These are phyloP conservation scores for Tyrannus savana DNA, from an alignment of 2,113 vertebrate species.

Conservation along the genomic window DNA sequence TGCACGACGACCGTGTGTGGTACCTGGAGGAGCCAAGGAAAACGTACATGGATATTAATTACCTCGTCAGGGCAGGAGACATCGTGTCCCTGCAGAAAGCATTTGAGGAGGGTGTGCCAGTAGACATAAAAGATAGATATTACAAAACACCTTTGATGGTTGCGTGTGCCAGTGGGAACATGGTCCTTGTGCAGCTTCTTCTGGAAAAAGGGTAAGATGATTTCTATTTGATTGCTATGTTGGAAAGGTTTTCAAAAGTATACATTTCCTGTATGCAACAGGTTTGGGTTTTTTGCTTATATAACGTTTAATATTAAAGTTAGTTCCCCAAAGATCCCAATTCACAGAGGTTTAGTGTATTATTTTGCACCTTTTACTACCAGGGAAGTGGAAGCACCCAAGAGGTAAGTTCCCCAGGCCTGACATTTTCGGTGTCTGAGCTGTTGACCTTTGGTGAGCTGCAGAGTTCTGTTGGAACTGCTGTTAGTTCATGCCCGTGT, in stretches of 20 bases:
- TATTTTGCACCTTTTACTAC: neutral
- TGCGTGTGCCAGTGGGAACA: slow-evolving; percentile 85
- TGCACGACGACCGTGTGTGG: slow-evolving; percentile 90
- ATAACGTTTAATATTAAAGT: neutral
- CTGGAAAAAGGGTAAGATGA: slow-evolving; percentile 82
- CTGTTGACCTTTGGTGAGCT: neutral
- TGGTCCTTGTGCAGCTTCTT: slow-evolving; percentile 82
- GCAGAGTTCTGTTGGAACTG: neutral
- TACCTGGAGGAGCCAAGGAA: slow-evolving; percentile 82
- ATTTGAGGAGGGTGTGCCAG: slow-evolving; percentile 81
- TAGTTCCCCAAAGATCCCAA: neutral
- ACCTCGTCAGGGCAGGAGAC: slow-evolving; percentile 83
- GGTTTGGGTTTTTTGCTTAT: neutral
- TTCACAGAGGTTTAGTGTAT: neutral
- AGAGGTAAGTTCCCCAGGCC: neutral
- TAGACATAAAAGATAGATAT: slow-evolving; percentile 85
- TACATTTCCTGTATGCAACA: neutral
- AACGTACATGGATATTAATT: slow-evolving; percentile 80
- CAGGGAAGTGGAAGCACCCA: neutral
- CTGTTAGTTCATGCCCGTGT: neutral
- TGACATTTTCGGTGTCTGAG: neutral
- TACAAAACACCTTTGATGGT: slow-evolving; percentile 93
- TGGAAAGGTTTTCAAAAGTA: neutral
- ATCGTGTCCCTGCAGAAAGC: slow-evolving; percentile 86
- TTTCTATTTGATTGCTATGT: neutral